phyloP scores from a whole-genome alignment of 2,113 vertebrate genomes.

The Peucedramus taeniatus region DNA sequence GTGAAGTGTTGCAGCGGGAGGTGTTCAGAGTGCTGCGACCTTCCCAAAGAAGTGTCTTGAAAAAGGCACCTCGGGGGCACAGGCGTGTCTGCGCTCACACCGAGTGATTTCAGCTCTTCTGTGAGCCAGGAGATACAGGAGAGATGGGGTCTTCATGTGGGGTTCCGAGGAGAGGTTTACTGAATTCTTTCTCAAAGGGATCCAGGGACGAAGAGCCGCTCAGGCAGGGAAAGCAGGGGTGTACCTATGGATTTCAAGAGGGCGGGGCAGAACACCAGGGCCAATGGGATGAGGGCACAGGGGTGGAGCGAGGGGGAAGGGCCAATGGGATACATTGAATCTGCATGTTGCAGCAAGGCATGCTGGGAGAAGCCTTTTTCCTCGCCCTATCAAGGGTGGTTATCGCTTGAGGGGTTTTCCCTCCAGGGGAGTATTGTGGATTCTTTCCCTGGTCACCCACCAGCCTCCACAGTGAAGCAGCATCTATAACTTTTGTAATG shows the following conservation, averaged over 20 bases:
- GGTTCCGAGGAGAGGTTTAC: too few relatives aligned
- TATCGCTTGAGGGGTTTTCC: background rate
- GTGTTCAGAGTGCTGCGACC: background rate
- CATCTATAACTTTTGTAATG: background rate
- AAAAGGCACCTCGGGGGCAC: background rate
- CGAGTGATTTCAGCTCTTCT: too few relatives aligned
- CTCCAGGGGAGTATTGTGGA: accelerated
- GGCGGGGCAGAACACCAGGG: background rate
- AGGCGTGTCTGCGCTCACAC: background rate
- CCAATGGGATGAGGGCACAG: background rate
- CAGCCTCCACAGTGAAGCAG: background rate
- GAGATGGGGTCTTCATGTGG: too few relatives aligned
- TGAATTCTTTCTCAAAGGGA: too few relatives aligned
- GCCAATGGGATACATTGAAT: background rate
- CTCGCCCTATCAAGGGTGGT: background rate
- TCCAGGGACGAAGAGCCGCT: too few relatives aligned
- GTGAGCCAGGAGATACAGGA: too few relatives aligned
- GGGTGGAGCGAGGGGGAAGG: background rate
- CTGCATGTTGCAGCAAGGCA: background rate
- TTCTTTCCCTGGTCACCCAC: background rate
- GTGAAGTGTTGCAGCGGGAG: background rate
- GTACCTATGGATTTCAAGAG: background rate
- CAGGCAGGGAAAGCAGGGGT: background rate
- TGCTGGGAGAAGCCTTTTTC: background rate
- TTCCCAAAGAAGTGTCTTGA: background rate